phyloP scores from a whole-genome alignment of 2,888 invertebrate genomes.

The Erpobdella octoculata region DNA sequence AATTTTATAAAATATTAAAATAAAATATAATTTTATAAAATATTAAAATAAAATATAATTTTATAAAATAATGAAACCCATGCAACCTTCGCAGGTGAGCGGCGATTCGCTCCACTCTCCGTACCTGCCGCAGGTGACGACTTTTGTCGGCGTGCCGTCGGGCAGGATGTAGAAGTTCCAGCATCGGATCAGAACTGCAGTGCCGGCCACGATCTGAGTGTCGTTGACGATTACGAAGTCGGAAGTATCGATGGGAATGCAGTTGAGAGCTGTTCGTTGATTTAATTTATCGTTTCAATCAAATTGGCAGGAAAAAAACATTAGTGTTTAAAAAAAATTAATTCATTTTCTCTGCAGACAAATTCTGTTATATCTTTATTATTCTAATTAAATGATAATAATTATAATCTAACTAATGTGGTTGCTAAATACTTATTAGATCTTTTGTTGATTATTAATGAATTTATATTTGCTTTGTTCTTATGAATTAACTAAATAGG shows the following conservation, averaged over 20 bases:
- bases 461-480: no score
- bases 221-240: conserved; percentile 13
- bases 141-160: conserved; percentile 15
- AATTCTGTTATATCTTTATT: neutral
- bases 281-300: neutral
- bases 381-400: neutral
- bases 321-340: no score
- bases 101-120: conserved; percentile 13
- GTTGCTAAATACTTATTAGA: no score
- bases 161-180: conserved; percentile 4
- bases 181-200: conserved; percentile 7
- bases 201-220: conserved; percentile 2
- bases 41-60: neutral
- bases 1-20: no score
- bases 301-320: no score
- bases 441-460: no score
- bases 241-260: neutral
- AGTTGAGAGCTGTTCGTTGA: neutral
- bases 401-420: no score
- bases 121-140: neutral
- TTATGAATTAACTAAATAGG: no score
- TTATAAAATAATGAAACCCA: neutral
- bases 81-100: neutral
- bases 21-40: neutral
- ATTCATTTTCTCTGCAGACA: no score